phyloP scores from a whole-genome alignment of 2,797 vertebrate genomes.

The Pristis pectinata region DNA sequence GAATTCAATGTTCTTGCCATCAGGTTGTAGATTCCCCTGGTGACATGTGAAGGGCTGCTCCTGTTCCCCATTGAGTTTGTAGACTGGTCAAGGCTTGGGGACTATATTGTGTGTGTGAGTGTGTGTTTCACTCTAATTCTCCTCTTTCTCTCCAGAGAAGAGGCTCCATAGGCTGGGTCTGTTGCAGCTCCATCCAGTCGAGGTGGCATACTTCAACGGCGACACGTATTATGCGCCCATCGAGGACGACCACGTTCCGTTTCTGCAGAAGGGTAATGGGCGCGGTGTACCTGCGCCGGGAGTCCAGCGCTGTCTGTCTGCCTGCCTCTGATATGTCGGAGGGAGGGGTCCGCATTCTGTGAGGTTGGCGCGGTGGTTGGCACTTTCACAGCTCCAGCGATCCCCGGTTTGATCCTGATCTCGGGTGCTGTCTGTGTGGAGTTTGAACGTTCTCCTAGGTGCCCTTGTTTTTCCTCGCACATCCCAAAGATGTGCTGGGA shows the following conservation, averaged over 20 bases:
- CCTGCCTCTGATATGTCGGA: not conserved
- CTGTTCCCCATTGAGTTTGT: too few relatives aligned
- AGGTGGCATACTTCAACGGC: constrained; percentile 72
- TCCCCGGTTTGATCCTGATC: not conserved
- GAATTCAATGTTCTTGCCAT: too few relatives aligned
- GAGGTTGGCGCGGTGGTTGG: not conserved
- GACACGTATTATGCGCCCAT: constrained; percentile 66
- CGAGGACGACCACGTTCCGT: constrained; percentile 84
- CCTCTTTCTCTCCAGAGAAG: constrained; percentile 60
- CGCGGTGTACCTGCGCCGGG: too few relatives aligned
- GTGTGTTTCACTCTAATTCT: too few relatives aligned
- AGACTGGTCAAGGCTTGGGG: too few relatives aligned
- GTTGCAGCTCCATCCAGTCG: constrained; percentile 63
- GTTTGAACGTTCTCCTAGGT: too few relatives aligned
- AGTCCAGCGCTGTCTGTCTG: not conserved
- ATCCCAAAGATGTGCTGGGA: too few relatives aligned
- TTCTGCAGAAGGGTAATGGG: constrained; percentile 69
- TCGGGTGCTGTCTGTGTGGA: too few relatives aligned
- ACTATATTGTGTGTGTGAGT: not conserved
- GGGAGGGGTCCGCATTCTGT: not conserved
- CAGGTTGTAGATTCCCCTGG: too few relatives aligned
- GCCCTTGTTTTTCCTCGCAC: too few relatives aligned
- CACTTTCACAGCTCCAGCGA: not conserved
- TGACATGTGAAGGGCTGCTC: too few relatives aligned
- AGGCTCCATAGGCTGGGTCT: constrained; percentile 71